Conservation (phyloP, 2,113 vertebrate genomes). For the Hyaena hyaena region DNA sequence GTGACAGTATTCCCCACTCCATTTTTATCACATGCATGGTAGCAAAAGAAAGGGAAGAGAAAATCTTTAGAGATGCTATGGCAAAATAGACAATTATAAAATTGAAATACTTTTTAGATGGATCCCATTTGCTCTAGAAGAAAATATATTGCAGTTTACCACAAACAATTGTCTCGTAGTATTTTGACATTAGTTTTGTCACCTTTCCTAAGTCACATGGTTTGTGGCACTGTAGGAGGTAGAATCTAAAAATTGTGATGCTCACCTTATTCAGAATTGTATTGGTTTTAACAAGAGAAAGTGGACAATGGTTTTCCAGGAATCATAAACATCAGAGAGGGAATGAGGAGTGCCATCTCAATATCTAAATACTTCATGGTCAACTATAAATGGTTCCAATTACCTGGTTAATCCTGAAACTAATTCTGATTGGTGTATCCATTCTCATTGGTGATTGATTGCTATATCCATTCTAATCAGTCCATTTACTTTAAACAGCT, state of each 20-base stretch:
- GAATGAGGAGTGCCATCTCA: background rate
- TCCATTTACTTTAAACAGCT: background rate
- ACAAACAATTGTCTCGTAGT: background rate
- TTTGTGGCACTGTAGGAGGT: background rate
- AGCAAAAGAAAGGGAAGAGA: slow-evolving; percentile 6
- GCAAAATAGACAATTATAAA: background rate
- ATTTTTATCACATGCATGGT: background rate
- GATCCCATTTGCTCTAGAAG: background rate
- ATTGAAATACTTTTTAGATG: background rate
- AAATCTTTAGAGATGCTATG: background rate
- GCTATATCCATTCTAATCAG: background rate
- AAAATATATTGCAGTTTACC: background rate
- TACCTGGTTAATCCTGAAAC: background rate
- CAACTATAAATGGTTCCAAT: background rate
- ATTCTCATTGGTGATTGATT: slow-evolving; percentile 2
- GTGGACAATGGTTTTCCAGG: background rate
- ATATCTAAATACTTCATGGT: background rate
- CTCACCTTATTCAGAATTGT: background rate
- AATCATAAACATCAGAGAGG: background rate
- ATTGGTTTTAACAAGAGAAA: background rate
- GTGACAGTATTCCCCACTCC: background rate
- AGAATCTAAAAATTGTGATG: slow-evolving; percentile 4
- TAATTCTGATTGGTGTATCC: background rate
- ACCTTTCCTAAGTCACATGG: background rate
- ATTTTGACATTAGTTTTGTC: background rate